Evolutionary conservation across 2,797 vertebrate species (phyloP), one percentile per base, ranked within the genome.

Genomic region (Gymnothorax reevesii): DNA sequence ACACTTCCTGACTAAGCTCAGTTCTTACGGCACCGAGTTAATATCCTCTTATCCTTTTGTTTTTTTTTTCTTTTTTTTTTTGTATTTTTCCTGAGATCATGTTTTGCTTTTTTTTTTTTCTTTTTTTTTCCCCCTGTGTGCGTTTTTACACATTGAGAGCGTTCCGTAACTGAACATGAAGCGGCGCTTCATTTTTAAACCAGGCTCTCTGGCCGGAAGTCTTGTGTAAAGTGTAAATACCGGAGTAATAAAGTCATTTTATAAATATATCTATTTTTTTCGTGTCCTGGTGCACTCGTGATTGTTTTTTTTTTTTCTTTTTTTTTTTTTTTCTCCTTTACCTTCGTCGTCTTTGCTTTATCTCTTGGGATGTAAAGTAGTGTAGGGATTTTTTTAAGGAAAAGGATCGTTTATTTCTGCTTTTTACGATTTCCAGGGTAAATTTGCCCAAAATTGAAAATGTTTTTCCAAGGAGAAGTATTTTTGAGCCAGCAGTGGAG

Each of bases 211-310:
- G 92, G 93, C 93, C 93, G 94, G 95, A 95, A 93, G 89, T 91
- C 95, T 95, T 97, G 96, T 98, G 96, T 96, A 97, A 97, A 97
- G 92, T 98, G 98, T 98, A 98, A 96, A 98, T 98, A 98, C 95
- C 55, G 95, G 96, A 96, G 95, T 96, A 96, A 95, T 96, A 94
- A 96, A 96, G 92, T 95, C 93, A 89, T 95, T 95, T 95, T 96
- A 95, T 96, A 96, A 95, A 96, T 96, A 96, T 95, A 95, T 96
- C 96, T 95, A 92, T 93, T 96, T 96, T 97, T 96, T 87, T 95
- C 94, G 94, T 94, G 95, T 95, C 95, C 94, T 91, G 95, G 93
- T 96, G 94, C 95, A 94, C 95, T 96, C 95, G 96, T 95, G 96
- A 93, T 94, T 94, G 94, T 90, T 93, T 91, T 92, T 94, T 95